These are phyloP conservation scores for Ceyx melanurus DNA, from an alignment of 2,113 vertebrate species.

Conservation along the genomic window DNA sequence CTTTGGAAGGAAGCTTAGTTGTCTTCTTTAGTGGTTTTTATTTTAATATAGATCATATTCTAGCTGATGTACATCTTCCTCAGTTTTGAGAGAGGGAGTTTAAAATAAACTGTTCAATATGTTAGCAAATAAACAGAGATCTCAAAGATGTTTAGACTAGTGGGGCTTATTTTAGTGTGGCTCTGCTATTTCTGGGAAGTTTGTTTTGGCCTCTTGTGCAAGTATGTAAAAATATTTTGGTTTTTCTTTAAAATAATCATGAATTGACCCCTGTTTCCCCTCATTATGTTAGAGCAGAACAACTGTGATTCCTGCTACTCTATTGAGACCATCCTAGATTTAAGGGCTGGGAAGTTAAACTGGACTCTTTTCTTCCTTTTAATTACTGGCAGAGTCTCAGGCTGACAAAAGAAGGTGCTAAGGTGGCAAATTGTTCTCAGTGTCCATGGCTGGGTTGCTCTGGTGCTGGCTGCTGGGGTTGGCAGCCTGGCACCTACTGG, in stretches of 20 bases:
- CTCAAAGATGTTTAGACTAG: background rate
- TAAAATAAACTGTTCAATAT: background rate
- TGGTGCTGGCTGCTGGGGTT: background rate
- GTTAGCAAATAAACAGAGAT: background rate
- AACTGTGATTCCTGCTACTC: background rate
- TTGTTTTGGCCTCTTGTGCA: background rate
- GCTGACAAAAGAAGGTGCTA: background rate
- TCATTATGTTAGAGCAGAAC: background rate
- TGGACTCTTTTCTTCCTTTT: background rate
- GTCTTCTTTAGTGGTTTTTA: background rate
- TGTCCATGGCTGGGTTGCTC: rapidly evolving
- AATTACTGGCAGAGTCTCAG: background rate
- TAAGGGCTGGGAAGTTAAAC: background rate
- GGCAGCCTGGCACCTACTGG: rapidly evolving
- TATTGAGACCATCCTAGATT: background rate
- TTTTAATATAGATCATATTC: background rate
- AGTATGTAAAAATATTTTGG: background rate
- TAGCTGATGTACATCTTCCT: background rate
- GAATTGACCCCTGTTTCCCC: background rate
- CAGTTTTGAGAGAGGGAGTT: background rate
- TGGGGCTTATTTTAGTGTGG: background rate
- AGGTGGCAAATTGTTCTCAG: background rate
- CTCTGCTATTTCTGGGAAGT: constrained; percentile 1
- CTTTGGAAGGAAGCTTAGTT: background rate
- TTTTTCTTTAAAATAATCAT: background rate